Conservation (phyloP, 30 jellyfish, hydroid and myxozoan species). For the Aurelia aurita complex sp. Pacific region DNA sequence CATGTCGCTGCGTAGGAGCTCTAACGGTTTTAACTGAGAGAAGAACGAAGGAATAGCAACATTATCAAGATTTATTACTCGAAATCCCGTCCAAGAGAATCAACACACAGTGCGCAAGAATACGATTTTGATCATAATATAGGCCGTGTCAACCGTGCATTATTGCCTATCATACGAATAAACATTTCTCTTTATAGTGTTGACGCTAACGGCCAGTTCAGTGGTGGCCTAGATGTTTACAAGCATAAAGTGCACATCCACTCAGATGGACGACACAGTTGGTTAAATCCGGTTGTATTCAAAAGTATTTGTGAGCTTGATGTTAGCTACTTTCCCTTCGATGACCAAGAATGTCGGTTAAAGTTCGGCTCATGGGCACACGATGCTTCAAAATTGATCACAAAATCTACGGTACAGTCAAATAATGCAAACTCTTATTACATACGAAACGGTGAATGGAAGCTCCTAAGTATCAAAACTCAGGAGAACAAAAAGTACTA, state of each 20-base stretch:
- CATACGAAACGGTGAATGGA: constrained; percentile 82
- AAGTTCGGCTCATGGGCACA: constrained; percentile 88
- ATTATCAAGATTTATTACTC: no score
- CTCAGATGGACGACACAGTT: constrained; percentile 32
- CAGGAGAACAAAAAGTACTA: constrained; percentile 46
- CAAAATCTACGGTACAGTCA: constrained; percentile 26
- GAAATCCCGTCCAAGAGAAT: no score
- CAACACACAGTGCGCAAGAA: no score
- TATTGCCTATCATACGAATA: no score
- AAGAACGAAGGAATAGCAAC: no score
- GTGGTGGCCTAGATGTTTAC: constrained; percentile 67
- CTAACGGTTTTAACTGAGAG: no score
- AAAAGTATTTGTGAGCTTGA: constrained; percentile 74
- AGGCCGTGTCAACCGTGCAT: no score
- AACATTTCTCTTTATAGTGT: no score
- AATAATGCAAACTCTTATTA: constrained; percentile 47
- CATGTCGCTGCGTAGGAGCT: no score
- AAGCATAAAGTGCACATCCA: constrained; percentile 60
- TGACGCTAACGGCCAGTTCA: constrained; percentile 73
- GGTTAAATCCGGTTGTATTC: constrained; percentile 79
- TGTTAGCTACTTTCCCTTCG: constrained; percentile 84
- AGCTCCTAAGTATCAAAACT: constrained; percentile 44
- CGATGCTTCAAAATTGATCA: constrained; percentile 63
- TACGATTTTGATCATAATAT: no score
- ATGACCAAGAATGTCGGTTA: constrained; percentile 74